phyloP scores from a whole-genome alignment of 1,140 invertebrate genomes.

The Zaprionus nigranus region DNA sequence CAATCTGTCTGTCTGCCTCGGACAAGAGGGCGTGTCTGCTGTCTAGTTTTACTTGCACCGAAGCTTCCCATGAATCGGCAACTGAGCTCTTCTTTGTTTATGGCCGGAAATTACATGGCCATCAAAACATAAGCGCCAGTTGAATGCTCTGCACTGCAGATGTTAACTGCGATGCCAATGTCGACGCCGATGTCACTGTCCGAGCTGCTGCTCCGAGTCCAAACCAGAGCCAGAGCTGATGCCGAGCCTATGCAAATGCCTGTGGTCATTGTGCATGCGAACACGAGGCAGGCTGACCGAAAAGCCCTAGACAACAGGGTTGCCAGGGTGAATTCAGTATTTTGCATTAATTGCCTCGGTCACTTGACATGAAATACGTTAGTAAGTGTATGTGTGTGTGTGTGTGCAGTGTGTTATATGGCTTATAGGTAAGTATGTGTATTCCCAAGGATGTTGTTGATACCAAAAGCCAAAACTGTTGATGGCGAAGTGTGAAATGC shows the following conservation, averaged over 20 bases:
- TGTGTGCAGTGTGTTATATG: slow-evolving; percentile 13
- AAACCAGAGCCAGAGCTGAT: not conserved
- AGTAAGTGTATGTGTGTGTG: not conserved
- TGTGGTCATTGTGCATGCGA: slow-evolving; percentile 59
- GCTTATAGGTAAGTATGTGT: slow-evolving; percentile 43
- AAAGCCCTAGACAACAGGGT: slow-evolving; percentile 10
- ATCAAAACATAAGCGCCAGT: slow-evolving; percentile 78
- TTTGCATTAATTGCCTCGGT: slow-evolving; percentile 65
- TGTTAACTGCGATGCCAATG: slow-evolving; percentile 4
- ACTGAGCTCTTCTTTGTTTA: slow-evolving; percentile 54
- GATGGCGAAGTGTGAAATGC: slow-evolving; percentile 48
- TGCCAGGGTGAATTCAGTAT: slow-evolving; percentile 31
- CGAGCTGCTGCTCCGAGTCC: not conserved
- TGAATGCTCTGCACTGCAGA: slow-evolving; percentile 52
- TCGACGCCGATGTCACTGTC: not conserved
- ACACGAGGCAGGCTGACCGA: not conserved
- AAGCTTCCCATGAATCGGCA: slow-evolving; percentile 11
- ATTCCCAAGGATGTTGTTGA: slow-evolving; percentile 45
- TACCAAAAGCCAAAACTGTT: slow-evolving; percentile 32
- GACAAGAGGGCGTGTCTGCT: slow-evolving; percentile 9
- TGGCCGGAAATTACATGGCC: slow-evolving; percentile 78
- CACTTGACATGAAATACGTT: slow-evolving; percentile 1
- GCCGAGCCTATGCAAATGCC: slow-evolving; percentile 62
- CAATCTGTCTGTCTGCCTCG: not conserved
- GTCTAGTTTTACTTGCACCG: slow-evolving; percentile 30